Conservation (phyloP, 2,797 vertebrate genomes). For the Danionella dracula region DNA sequence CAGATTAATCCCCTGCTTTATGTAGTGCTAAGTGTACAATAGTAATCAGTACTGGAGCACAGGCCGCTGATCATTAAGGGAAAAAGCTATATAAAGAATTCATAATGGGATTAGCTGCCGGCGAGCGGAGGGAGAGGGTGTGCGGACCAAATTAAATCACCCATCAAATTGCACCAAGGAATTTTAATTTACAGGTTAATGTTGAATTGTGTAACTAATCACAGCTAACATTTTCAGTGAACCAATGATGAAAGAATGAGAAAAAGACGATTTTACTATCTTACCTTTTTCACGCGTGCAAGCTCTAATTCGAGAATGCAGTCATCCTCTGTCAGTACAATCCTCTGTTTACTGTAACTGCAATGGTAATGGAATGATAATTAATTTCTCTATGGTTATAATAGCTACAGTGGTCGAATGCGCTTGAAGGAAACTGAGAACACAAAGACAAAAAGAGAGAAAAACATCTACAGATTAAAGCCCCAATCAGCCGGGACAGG, state of each 20-base stretch:
- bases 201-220: conserved; percentile 99
- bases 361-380: background rate
- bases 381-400: background rate
- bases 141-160: conserved; percentile 97
- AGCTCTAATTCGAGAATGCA: conserved; percentile 40
- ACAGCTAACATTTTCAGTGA: conserved; percentile 90
- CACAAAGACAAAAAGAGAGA: background rate
- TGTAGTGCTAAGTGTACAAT: conserved; percentile 99
- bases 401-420: too few species aligned
- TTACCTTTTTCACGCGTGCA: conserved; percentile 58
- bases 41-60: conserved; percentile 99
- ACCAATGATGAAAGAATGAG: conserved; percentile 72
- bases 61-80: conserved; percentile 99
- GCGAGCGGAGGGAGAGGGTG: conserved; percentile 78
- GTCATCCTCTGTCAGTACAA: conserved; percentile 25
- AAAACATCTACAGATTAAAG: too few species aligned
- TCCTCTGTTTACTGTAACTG: background rate
- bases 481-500: too few species aligned
- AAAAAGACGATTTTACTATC: conserved; percentile 69
- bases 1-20: conserved; percentile 99
- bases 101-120: conserved; percentile 99
- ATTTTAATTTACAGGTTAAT: conserved; percentile 99
- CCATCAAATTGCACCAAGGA: conserved; percentile 99
- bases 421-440: background rate
- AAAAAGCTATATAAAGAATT: conserved; percentile 99